phyloP scores from a whole-genome alignment of 2,888 invertebrate species.

The Carabus problematicus region DNA sequence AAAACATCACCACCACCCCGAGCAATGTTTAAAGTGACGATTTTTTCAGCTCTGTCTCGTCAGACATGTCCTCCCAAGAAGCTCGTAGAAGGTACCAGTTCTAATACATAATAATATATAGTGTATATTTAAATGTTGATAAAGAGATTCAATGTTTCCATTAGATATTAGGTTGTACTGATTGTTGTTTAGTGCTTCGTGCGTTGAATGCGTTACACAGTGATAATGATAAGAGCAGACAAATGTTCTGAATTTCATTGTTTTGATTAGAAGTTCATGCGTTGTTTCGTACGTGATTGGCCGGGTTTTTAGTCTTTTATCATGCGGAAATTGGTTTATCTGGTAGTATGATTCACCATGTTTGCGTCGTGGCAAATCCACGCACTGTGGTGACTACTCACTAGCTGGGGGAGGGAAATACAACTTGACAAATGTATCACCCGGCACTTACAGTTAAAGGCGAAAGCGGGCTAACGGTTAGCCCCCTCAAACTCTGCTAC shows the following conservation, averaged over 20 bases:
- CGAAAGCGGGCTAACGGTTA: no score
- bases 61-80: slow-evolving; percentile 51
- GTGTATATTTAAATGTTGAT: no score
- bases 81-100: slow-evolving; percentile 57
- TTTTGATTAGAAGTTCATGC: slow-evolving; percentile 9
- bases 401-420: no score
- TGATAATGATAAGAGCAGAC: no score
- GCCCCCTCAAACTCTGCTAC: no score
- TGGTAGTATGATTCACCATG: slow-evolving; percentile 39
- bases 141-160: background rate
- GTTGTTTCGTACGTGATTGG: slow-evolving; percentile 8
- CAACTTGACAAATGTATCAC: no score
- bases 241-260: background rate
- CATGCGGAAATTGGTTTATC: slow-evolving; percentile 34
- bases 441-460: no score
- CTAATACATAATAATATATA: background rate
- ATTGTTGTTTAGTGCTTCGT: slow-evolving; percentile 11
- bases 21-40: no score
- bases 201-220: background rate
- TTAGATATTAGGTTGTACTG: background rate
- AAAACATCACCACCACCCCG: no score
- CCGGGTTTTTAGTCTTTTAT: slow-evolving; percentile 23
- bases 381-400: no score
- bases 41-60: slow-evolving; percentile 41
- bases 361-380: background rate